Evolutionary conservation across 2,797 vertebrate genomes (phyloP).

Genomic region (Taenioides sp.): DNA sequence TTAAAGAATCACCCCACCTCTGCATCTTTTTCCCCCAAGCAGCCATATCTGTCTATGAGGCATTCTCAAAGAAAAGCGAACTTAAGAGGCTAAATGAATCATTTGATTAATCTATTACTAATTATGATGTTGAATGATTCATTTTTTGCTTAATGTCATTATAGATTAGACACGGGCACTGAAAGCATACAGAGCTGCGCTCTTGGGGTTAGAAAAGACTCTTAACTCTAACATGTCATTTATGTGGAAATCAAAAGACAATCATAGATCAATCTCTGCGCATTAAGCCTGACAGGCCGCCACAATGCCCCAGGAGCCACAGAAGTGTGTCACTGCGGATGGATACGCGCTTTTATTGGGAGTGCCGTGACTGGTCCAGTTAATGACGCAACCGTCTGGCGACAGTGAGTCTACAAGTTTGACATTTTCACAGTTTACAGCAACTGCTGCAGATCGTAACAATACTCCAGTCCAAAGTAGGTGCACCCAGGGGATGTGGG

Average conservation of each 20-base stretch:
- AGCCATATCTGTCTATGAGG: no score
- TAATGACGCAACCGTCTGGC: slow-evolving; percentile 86
- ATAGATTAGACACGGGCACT: background rate
- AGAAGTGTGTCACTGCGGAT: slow-evolving; percentile 71
- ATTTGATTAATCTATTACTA: no score
- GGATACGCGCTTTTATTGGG: slow-evolving; percentile 77
- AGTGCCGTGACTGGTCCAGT: slow-evolving; percentile 78
- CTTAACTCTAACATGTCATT: background rate
- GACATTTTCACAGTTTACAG: slow-evolving; percentile 87
- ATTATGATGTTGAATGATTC: no score
- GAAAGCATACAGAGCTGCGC: background rate
- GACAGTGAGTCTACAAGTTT: slow-evolving; percentile 86
- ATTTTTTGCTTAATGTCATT: no score
- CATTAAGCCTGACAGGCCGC: background rate
- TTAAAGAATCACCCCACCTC: no score
- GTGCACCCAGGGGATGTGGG: slow-evolving; percentile 35
- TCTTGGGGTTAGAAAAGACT: no score
- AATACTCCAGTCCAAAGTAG: slow-evolving; percentile 60
- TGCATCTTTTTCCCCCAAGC: no score
- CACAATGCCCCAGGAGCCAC: slow-evolving; percentile 20
- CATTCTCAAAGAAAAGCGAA: no score
- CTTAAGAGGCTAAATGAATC: no score
- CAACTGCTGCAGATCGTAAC: slow-evolving; percentile 81
- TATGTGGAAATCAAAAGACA: background rate
- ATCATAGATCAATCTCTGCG: background rate